Conservation (phyloP, 2,113 vertebrate genomes). For the Xerus inauris region DNA sequence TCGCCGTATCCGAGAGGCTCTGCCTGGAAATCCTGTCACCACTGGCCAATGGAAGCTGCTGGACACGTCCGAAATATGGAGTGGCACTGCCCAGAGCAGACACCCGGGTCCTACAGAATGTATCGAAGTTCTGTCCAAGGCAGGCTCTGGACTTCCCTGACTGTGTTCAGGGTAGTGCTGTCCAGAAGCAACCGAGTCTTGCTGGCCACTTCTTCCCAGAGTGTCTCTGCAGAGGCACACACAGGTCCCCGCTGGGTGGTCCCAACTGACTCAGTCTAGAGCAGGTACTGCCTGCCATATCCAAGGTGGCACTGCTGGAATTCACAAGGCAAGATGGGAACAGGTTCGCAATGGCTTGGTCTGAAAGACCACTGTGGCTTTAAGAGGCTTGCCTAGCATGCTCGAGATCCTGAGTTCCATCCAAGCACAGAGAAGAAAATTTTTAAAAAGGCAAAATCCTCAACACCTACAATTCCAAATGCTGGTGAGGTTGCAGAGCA, state of each 20-base stretch:
- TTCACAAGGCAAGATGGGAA: not conserved
- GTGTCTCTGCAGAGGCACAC: constrained; percentile 7
- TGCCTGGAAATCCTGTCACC: not conserved
- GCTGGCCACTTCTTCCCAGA: not conserved
- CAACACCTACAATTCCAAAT: not conserved
- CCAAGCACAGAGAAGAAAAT: not conserved
- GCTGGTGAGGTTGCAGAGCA: not conserved
- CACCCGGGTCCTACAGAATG: not conserved
- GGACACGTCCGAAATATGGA: not conserved
- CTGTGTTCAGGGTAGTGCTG: not conserved
- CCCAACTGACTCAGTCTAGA: not conserved
- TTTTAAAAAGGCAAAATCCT: not conserved
- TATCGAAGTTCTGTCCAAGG: not conserved
- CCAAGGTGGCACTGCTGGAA: not conserved
- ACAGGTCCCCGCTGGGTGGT: not conserved
- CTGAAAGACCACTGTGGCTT: not conserved
- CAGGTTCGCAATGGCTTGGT: not conserved
- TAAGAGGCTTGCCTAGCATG: not conserved
- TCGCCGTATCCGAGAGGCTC: not conserved
- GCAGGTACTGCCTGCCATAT: not conserved
- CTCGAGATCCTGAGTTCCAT: not conserved
- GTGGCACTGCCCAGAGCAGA: not conserved
- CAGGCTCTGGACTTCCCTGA: not conserved
- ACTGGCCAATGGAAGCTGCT: not conserved
- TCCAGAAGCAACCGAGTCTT: not conserved